phyloP scores from a whole-genome alignment of 2,888 invertebrate genomes.

The Anthophora plumipes region DNA sequence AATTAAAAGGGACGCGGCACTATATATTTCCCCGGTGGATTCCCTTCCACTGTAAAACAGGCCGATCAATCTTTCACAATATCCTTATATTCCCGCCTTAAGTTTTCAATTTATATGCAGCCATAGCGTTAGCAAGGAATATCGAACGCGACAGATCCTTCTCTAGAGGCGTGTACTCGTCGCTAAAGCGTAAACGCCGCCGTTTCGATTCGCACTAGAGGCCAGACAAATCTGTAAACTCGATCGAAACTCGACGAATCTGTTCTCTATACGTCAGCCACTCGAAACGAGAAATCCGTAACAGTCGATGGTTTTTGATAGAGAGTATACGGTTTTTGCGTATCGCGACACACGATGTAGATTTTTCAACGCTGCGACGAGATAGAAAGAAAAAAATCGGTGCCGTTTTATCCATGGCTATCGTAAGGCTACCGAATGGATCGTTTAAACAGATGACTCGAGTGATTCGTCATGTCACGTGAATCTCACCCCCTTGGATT shows the following conservation, averaged over 20 bases:
- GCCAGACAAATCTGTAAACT: slow-evolving; percentile 29
- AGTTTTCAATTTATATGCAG: slow-evolving; percentile 59
- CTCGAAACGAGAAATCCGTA: slow-evolving; percentile 30
- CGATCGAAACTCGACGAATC: slow-evolving; percentile 32
- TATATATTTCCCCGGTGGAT: slow-evolving; percentile 9
- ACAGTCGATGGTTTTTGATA: slow-evolving; percentile 25
- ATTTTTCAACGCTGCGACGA: background rate
- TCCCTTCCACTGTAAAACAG: slow-evolving; percentile 29
- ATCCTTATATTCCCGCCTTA: slow-evolving; percentile 25
- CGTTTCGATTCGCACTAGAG: slow-evolving; percentile 16
- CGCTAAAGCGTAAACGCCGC: slow-evolving; percentile 20
- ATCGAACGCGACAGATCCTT: slow-evolving; percentile 29
- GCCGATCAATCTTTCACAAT: slow-evolving; percentile 42
- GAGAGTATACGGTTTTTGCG: slow-evolving; percentile 7
- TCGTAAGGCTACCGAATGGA: slow-evolving; percentile 63
- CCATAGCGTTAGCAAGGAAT: slow-evolving; percentile 25
- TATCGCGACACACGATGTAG: slow-evolving; percentile 19
- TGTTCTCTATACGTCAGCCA: slow-evolving; percentile 1
- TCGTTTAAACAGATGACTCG: slow-evolving; percentile 61
- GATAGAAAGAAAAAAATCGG: slow-evolving; percentile 1
- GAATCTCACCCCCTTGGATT: slow-evolving; percentile 40
- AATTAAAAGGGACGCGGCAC: slow-evolving; percentile 21
- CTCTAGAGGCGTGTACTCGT: background rate
- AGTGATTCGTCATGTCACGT: slow-evolving; percentile 67
- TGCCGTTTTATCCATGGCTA: slow-evolving; percentile 1